Conservation (phyloP, 2,113 vertebrate species). For the Maylandia zebra region DNA sequence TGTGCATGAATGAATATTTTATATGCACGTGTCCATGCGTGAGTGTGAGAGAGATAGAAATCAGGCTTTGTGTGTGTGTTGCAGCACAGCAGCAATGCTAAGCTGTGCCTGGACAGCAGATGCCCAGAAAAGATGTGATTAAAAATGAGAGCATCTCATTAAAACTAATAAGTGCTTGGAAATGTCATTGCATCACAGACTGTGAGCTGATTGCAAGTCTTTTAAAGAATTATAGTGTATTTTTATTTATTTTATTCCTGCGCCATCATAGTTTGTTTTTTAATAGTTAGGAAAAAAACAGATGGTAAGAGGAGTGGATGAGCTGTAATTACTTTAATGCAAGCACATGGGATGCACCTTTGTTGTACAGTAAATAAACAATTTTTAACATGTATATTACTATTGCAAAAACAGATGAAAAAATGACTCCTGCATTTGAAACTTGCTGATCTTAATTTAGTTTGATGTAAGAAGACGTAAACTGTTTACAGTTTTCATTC, state of each 20-base stretch:
- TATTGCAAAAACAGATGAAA: background rate
- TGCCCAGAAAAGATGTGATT: slow-evolving; percentile 31
- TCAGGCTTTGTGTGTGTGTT: background rate
- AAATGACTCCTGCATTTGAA: background rate
- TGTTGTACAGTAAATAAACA: background rate
- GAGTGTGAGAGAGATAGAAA: background rate
- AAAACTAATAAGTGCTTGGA: background rate
- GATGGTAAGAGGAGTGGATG: background rate
- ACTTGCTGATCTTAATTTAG: background rate
- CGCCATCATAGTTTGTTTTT: background rate
- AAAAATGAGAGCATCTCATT: slow-evolving; percentile 29
- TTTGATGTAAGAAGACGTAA: background rate
- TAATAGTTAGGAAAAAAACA: background rate
- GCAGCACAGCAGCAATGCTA: background rate
- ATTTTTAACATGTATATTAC: background rate
- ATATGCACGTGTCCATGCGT: background rate
- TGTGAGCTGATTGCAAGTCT: background rate
- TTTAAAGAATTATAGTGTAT: background rate
- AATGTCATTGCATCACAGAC: background rate
- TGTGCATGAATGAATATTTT: slow-evolving; percentile 9
- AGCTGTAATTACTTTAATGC: background rate
- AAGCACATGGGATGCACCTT: background rate
- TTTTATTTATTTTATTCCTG: background rate
- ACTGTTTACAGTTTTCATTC: background rate
- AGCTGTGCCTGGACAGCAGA: slow-evolving; percentile 48